phyloP scores from a whole-genome alignment of 2,888 invertebrate genomes.

The Diplolepis rosae region DNA sequence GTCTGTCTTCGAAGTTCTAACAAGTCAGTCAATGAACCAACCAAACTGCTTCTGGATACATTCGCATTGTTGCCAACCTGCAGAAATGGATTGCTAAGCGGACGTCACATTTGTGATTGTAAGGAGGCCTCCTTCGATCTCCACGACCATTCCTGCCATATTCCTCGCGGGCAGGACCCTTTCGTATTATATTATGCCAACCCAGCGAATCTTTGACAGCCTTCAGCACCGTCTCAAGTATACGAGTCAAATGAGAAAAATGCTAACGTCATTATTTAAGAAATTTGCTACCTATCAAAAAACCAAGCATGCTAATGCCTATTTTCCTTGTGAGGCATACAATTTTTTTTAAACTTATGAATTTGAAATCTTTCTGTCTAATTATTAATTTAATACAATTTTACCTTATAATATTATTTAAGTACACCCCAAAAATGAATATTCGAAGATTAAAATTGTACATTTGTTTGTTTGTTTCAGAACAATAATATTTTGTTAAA shows the following conservation, averaged over 20 bases:
- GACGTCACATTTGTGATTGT: conserved; percentile 67
- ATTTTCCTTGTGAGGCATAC: not conserved
- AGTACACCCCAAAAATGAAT: not conserved
- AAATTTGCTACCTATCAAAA: not conserved
- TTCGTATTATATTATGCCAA: conserved; percentile 27
- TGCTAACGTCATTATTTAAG: conserved; percentile 23
- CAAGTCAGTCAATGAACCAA: conserved; percentile 47
- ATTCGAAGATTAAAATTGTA: not conserved
- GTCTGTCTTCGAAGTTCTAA: conserved; percentile 59
- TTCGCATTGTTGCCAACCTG: conserved; percentile 53
- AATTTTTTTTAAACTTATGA: not conserved
- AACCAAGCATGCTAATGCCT: not conserved
- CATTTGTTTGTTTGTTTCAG: no score
- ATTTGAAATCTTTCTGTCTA: no score
- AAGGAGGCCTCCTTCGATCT: conserved; percentile 54
- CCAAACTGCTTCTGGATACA: conserved; percentile 50
- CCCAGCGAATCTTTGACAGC: conserved; percentile 26
- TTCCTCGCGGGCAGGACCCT: conserved; percentile 39
- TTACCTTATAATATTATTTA: conserved; percentile 1
- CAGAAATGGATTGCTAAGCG: conserved; percentile 64
- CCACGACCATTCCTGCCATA: conserved; percentile 40
- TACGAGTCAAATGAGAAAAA: conserved; percentile 23
- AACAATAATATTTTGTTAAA: no score
- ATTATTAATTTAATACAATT: no score
- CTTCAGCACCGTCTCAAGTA: conserved; percentile 28